Evolutionary conservation across 2,113 vertebrate species (phyloP), one percentile per base, ranked within the genome.

Genomic region (Ondatra zibethicus): DNA sequence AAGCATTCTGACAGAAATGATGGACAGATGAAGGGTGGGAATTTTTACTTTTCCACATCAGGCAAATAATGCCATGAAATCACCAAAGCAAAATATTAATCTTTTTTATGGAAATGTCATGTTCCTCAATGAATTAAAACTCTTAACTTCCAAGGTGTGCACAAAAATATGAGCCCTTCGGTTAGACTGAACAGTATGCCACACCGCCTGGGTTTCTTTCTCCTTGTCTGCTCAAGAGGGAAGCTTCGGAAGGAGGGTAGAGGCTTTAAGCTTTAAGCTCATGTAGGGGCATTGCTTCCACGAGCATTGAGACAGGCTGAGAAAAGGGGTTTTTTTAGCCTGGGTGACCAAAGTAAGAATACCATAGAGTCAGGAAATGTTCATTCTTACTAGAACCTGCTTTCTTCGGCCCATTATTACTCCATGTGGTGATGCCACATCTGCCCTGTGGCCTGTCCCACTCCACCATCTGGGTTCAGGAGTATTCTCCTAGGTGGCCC

Each of bases 71-170:
- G 27, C 61, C 68, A 3, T 86, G 61, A 93, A 76, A 29, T 77
- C 76, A 86, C 61, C 61, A 96, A 91, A 94, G 80, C 80, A 92
- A 27, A 93, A 17, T 65, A 29, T 76, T 72, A 92, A 31, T 25
- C 47, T 70, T 95, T 52, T 89, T 16, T 93, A 63, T 92, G 88
- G 88, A 90, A 93, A 76, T 89, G 2, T 12, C 52, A 3, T 89
- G 78, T 93, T 96, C 91, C 45, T 92, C 70, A 19, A 80, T 91
- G 66, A 92, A 80, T 92, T 72, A 52, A 61, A 95, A 84, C 47
- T 68, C 42, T 21, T 70, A 61, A 55, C 58, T 93, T 91, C 58
- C 29, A 75, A 58, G 25, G 39, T 84, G 90, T 81, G 2, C 29
- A 78, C 61, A 85, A 42, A 85, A 72, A 65, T n/a, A 6, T 39